These are phyloP conservation scores for Pangasius sanitwongsei DNA, from an alignment of 2,797 vertebrate species.

Conservation along the genomic window DNA sequence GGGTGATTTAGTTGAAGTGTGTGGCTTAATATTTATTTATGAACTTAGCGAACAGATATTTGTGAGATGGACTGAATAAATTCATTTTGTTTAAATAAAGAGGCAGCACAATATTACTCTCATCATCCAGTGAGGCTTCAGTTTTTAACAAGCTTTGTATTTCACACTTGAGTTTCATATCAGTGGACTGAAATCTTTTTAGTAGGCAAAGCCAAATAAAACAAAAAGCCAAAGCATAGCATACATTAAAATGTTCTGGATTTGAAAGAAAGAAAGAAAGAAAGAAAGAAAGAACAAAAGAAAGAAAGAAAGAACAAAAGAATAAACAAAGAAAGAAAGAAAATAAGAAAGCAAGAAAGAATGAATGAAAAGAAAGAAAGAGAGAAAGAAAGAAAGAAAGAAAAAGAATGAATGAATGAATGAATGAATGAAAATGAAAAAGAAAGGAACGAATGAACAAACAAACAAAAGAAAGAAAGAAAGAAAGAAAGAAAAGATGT, in stretches of 20 bases:
- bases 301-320: neutral
- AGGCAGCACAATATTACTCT: neutral
- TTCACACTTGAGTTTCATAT: neutral
- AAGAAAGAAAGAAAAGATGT: neutral
- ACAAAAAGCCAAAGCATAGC: neutral
- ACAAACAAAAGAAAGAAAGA: neutral
- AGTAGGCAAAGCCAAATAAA: neutral
- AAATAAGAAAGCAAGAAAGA: neutral
- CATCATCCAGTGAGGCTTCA: neutral
- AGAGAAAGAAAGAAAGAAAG: neutral
- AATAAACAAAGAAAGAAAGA: too few relatives aligned
- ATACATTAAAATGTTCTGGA: neutral
- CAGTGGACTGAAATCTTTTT: neutral
- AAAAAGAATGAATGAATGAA: too few relatives aligned
- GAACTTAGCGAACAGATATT: neutral
- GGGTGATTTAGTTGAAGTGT: neutral
- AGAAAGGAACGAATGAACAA: neutral
- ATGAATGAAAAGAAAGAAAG: neutral
- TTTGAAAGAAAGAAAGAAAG: too few relatives aligned
- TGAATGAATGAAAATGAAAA: too few relatives aligned
- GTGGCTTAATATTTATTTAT: conserved; percentile 18
- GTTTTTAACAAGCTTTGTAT: neutral
- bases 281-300: neutral
- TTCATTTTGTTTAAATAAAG: neutral
- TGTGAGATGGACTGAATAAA: neutral